These are phyloP conservation scores for Callionymus lyra DNA, from an alignment of 2,113 vertebrate genomes.

Conservation along the genomic window DNA sequence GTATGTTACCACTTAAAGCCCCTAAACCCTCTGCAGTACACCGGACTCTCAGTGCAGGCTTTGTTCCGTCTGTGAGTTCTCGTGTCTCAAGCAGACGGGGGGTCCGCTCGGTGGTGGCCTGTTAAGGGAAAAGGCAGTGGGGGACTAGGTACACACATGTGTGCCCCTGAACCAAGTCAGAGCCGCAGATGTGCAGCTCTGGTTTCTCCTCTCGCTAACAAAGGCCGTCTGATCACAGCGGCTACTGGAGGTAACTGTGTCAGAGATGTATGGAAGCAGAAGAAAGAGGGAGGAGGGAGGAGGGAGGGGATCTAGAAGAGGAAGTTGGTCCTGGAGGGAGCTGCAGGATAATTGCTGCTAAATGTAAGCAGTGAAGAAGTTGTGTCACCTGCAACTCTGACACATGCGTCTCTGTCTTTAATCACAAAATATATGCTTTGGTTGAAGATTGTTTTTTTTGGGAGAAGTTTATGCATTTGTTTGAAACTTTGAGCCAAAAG, in stretches of 20 bases:
- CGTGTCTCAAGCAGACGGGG: slow-evolving; percentile 31
- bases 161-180: slow-evolving; percentile 6
- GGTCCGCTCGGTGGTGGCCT: slow-evolving; percentile 45
- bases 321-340: slow-evolving; percentile 44
- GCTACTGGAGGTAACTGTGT: slow-evolving; percentile 55
- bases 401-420: slow-evolving; percentile 11
- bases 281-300: slow-evolving; percentile 14
- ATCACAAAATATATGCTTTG: not conserved
- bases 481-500: too few relatives aligned
- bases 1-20: slow-evolving; percentile 39
- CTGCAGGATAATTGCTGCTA: slow-evolving; percentile 53
- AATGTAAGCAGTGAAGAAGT: slow-evolving; percentile 45
- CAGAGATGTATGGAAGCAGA: slow-evolving; percentile 36
- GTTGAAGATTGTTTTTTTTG: too few relatives aligned
- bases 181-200: slow-evolving; percentile 16
- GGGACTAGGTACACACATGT: slow-evolving; percentile 33
- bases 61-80: slow-evolving; percentile 41
- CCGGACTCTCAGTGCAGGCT: slow-evolving; percentile 32
- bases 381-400: slow-evolving; percentile 16
- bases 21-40: slow-evolving; percentile 21
- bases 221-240: slow-evolving; percentile 20
- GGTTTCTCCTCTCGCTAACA: slow-evolving; percentile 5
- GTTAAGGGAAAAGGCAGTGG: slow-evolving; percentile 42
- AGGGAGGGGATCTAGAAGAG: slow-evolving; percentile 25
- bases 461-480: too few relatives aligned